Evolutionary conservation across 2,797 vertebrate species (phyloP), one percentile per base, ranked within the genome.

Genomic region (Malurus splendens): DNA sequence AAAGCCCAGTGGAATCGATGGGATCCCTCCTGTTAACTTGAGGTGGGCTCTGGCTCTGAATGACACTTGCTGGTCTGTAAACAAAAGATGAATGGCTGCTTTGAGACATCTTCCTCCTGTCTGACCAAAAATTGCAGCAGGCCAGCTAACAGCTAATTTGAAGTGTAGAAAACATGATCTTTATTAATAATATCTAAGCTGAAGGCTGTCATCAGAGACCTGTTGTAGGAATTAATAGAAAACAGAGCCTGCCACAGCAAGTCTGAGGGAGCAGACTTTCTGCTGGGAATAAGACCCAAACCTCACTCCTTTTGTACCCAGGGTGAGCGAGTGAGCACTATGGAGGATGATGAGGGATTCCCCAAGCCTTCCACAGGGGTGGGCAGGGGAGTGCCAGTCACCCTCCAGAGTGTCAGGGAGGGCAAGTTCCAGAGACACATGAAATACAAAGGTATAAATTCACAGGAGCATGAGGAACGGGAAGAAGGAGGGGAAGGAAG

Each of bases 331-430:
- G 55, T 52, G 79, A 56, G 44, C 25, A 8, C 28, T 30, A 22
- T 36, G 56, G 15, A 67, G 59, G 42, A 20, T 0, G 42, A 20
- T 0, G 0, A 82, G 64, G 45, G 39, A 19, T 67, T 73, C 48
- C 68, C 32, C 22, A 12, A 0, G 0, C 11, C 30, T 59, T 36
- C 57, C 0, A 0, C 54, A 38, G 68, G 30, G 23, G 18, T 33
- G 41, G 9, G 38, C 30, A 64, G 10, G 22, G 55, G 17, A 60
- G 6, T 15, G 6, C 78, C 45, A 17, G 70, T 78, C 86, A 54
- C 44, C 75, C 62, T 39, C 73, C 48, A 60, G n/a, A 73, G 47
- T 19, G 59, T 38, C 59, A 38, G 5, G 15, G 25, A 82, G 62
- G 28, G 9, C 51, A 48, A 61, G 36, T 55, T 60, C 67, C 42